phyloP scores from a whole-genome alignment of 2,113 vertebrate species.

The Triplophysa rosa region DNA sequence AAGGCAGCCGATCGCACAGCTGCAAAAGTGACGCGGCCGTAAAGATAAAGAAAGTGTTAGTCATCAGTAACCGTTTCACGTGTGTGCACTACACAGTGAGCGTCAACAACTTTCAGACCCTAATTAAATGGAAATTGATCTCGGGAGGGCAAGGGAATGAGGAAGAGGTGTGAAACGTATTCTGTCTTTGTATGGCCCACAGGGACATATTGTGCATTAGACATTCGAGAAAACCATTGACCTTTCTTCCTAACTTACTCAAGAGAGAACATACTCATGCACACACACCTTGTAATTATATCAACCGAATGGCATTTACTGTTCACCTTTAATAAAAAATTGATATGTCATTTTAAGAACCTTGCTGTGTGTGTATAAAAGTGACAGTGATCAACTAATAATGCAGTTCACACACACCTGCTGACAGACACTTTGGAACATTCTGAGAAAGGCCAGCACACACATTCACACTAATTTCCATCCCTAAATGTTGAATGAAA shows the following conservation, averaged over 20 bases:
- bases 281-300: conserved; percentile 14
- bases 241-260: not conserved
- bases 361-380: not conserved
- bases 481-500: conserved; percentile 27
- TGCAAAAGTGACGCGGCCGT: conserved; percentile 12
- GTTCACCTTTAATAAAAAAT: conserved; percentile 7
- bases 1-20: conserved; percentile 6
- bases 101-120: conserved; percentile 29
- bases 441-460: not conserved
- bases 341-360: not conserved
- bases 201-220: not conserved
- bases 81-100: conserved; percentile 34
- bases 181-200: not conserved
- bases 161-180: conserved; percentile 8
- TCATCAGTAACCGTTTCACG: conserved; percentile 40
- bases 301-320: conserved; percentile 17
- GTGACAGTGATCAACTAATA: conserved; percentile 4
- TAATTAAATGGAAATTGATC: conserved; percentile 46
- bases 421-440: not conserved
- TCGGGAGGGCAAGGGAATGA: not conserved
- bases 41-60: conserved; percentile 26
- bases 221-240: conserved; percentile 14
- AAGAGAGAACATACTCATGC: not conserved
- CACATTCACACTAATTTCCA: not conserved
- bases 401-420: not conserved